Evolutionary conservation across 2,888 invertebrate species (phyloP).

Genomic region (Notocelia uddmanniana): DNA sequence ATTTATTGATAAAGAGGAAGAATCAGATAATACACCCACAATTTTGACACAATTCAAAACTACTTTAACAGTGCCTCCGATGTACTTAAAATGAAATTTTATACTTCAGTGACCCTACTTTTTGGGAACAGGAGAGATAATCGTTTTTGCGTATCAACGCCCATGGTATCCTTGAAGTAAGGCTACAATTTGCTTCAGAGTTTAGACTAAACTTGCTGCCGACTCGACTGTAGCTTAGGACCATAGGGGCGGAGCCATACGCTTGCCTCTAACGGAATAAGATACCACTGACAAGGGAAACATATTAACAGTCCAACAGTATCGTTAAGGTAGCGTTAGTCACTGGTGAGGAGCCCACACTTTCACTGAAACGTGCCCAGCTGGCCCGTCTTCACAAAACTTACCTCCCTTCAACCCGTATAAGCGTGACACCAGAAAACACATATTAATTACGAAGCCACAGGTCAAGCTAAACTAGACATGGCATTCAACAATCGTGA

Average conservation of each 20-base stretch:
- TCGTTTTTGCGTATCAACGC: too few species aligned
- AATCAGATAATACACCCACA: too few species aligned
- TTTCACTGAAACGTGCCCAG: slow-evolving; percentile 65
- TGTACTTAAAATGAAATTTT: too few species aligned
- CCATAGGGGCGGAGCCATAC: neutral
- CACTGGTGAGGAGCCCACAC: slow-evolving; percentile 48
- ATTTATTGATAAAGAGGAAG: too few species aligned
- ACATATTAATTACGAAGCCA: neutral
- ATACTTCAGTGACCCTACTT: too few species aligned
- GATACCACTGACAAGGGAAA: slow-evolving; percentile 8
- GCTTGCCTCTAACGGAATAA: neutral
- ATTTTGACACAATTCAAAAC: too few species aligned
- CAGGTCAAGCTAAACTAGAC: neutral
- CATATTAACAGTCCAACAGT: slow-evolving; percentile 28
- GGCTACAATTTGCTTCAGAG: too few species aligned
- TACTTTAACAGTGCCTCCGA: too few species aligned
- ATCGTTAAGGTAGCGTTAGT: slow-evolving; percentile 41
- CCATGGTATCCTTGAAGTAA: too few species aligned
- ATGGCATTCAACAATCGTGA: neutral
- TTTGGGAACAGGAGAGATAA: too few species aligned
- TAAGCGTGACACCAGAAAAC: neutral
- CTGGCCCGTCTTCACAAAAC: slow-evolving; percentile 51
- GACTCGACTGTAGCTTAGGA: neutral
- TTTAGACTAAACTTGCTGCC: too few species aligned
- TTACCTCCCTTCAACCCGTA: neutral